Evolutionary conservation across 2,797 vertebrate genomes (phyloP).

Genomic region (Triplophysa bombifrons): DNA sequence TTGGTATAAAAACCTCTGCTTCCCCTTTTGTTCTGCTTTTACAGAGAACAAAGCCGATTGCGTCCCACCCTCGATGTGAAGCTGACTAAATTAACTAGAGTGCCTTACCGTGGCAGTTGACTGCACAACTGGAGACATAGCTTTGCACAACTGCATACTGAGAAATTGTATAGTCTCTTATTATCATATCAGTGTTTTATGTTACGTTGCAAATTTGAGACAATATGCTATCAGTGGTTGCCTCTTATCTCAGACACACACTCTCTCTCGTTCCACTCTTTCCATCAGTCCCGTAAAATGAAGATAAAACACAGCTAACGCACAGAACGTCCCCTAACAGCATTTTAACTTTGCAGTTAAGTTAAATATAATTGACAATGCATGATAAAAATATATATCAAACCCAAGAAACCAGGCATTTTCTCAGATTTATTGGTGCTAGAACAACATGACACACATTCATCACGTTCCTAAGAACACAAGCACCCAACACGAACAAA

Average conservation of each 20-base stretch:
- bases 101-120: background rate
- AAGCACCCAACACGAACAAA: background rate
- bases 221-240: background rate
- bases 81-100: slow-evolving; percentile 4
- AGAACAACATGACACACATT: background rate
- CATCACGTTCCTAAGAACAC: background rate
- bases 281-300: background rate
- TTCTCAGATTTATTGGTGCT: background rate
- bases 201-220: background rate
- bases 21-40: background rate
- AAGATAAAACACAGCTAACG: background rate
- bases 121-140: background rate
- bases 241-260: background rate
- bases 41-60: background rate
- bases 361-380: background rate
- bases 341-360: background rate
- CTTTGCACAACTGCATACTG: background rate
- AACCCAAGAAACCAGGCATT: background rate
- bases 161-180: background rate
- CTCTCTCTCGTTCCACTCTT: background rate
- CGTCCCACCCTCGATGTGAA: background rate
- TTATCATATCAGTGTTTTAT: background rate
- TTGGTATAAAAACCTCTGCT: background rate
- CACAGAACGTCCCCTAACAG: background rate
- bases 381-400: background rate